Evolutionary conservation across 2,888 invertebrate genomes (phyloP), one percentile per base, ranked within the genome.

Genomic region (Chaetogeoica ovagalla): DNA sequence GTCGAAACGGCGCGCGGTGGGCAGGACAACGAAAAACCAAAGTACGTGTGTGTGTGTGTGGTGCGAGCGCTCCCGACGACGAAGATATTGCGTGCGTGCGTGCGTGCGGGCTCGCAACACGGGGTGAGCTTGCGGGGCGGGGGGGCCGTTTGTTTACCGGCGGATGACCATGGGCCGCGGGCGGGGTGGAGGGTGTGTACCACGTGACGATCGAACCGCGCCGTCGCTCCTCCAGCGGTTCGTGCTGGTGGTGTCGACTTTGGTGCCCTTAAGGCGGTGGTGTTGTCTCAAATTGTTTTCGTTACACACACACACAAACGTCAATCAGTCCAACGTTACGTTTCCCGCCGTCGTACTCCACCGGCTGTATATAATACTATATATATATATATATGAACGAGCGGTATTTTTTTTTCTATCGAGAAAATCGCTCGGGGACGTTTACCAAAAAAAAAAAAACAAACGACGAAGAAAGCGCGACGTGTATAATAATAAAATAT

Each of bases 81-180:
- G 48, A 48, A 9, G 48, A 48, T 48, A 48, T 48, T 39, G 37
- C 37, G 71, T 66, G 43, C 43, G 48, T 23, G 48, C 23, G 63
- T 21, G 63, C 39, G 63, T 39, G 68, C 23, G 21, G 23, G 23
- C 52, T 30, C 43, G n/a, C 59, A 13, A 52, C 48, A 48, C 82
- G 71, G 75, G 66, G 57, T 70, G 57, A 82, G 19, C 8, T 19
- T 59, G 57, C 21, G 52, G 37, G 59, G 68, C 65, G 79, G 81
- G 76, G 76, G 77, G 60, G 70, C 71, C 82, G 73, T 79, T 84
- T 86, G 86, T 86, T 87, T 86, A 87, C 86, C 86, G 85, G 86
- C 86, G 86, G 86, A 85, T 84, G 73, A 82, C 83, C 85, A 84
- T 85, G 85, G 84, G 86, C 87, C 87, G 86, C 86, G 86, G 86